phyloP scores from a whole-genome alignment of 64 coral and sea anemone genomes.

The Pocillopora damicornis region DNA sequence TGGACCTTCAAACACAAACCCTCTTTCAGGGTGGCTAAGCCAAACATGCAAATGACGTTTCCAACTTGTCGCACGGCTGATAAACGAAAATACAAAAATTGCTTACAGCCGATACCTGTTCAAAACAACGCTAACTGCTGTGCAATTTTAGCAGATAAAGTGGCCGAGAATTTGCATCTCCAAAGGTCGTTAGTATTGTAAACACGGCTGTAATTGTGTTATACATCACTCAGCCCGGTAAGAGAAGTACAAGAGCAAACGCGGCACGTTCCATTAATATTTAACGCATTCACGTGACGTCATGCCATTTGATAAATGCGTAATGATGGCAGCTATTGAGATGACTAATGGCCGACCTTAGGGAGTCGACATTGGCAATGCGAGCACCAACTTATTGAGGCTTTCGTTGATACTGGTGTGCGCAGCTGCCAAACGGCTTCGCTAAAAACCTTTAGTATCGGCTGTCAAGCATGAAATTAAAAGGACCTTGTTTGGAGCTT shows the following conservation, averaged over 20 bases:
- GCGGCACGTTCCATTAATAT: slow-evolving; percentile 89
- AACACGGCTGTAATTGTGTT: slow-evolving; percentile 25
- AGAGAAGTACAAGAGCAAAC: slow-evolving; percentile 24
- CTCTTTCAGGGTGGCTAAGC: slow-evolving; percentile 29
- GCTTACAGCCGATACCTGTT: not conserved
- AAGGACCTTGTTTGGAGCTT: slow-evolving; percentile 40
- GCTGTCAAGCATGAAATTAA: slow-evolving; percentile 4
- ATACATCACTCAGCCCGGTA: slow-evolving; percentile 32
- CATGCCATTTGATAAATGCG: slow-evolving; percentile 60
- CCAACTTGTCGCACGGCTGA: not conserved
- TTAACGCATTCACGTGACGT: slow-evolving; percentile 72
- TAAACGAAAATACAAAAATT: not conserved
- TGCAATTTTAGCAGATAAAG: not conserved
- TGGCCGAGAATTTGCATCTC: not conserved
- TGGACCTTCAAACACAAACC: slow-evolving; percentile 1
- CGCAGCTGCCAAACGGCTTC: slow-evolving; percentile 26
- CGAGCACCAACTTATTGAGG: slow-evolving; percentile 55
- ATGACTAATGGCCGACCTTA: slow-evolving; percentile 40
- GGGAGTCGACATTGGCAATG: slow-evolving; percentile 51
- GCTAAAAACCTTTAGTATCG: not conserved
- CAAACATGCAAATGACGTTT: slow-evolving; percentile 17
- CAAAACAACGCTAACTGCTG: not conserved
- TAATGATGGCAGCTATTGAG: slow-evolving; percentile 53
- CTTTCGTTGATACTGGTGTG: slow-evolving; percentile 37
- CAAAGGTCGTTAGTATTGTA: slow-evolving; percentile 48